Evolutionary conservation across 64 coral and sea anemone genomes (phyloP), one percentile per base, ranked within the genome.

Genomic region (Astreopora myriophthalma): DNA sequence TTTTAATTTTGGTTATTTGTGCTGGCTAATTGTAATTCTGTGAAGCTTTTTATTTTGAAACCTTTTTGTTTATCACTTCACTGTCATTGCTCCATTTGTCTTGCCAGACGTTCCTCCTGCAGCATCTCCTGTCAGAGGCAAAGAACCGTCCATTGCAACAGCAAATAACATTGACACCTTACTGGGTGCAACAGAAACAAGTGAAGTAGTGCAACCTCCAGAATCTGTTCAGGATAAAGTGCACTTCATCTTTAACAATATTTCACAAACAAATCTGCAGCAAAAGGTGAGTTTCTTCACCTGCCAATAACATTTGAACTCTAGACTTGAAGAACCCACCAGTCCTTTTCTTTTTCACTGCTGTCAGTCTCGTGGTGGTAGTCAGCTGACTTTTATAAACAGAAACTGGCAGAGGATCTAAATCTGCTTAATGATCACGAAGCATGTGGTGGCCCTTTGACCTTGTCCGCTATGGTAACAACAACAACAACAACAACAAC

Each of bases 241-340:
- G 10, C 94, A 98, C 71, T 95, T 95, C 42, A 95, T 98, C 40
- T 98, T 98, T 55, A 98, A 98, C 82, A 98, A 98, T 27, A 98
- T 98, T 12, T 98, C 96, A 34, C 65, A 49, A 42, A 88, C 90
- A 39, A 98, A 93, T 49, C 60, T 98, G 7, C 79, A 75, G 4
- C 81, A 71, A 20, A 99, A 99, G 90, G 96, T 99, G 24, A 74
- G 89, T 42, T 25, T 6, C 23, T 26, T 64, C 6, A 17, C 17
- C 3, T 14, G 9, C 10, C 14, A 14, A 17, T 20, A 58, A 58
- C 52, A 58, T 58, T 17, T 11, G 4, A 46, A 11, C 4, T 46
- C 4, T 46, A 46, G 42, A 46, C 11, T n/a, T n/a, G n/a, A n/a
- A n/a, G n/a, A n/a, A n/a, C n/a, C n/a, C n/a, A n/a, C n/a, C n/a